Evolutionary conservation across 2,888 invertebrate species (phyloP).

Genomic region (Eupithecia abbreviata): DNA sequence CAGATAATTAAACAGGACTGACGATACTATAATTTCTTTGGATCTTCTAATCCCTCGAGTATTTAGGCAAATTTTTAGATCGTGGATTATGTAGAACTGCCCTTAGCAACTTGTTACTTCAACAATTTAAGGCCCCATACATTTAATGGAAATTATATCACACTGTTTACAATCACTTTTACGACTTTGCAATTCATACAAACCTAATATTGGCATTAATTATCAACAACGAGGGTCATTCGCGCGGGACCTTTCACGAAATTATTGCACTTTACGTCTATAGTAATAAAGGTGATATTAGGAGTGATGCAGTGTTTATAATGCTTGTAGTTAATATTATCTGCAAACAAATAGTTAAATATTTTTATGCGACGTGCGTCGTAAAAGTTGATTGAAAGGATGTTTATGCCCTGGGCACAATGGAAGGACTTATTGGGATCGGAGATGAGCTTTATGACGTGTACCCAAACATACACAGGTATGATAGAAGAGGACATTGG

Average conservation of each 20-base stretch:
- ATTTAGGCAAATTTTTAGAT: background rate
- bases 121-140: conserved; percentile 11
- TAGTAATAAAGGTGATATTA: conserved; percentile 49
- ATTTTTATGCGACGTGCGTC: conserved; percentile 79
- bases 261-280: conserved; percentile 41
- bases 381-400: conserved; percentile 80
- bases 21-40: background rate
- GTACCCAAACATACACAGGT: conserved; percentile 39
- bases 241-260: conserved; percentile 9
- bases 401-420: conserved; percentile 66
- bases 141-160: conserved; percentile 27
- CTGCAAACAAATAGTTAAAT: conserved; percentile 82
- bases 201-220: conserved; percentile 67
- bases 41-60: background rate
- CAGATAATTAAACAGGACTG: background rate
- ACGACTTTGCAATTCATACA: conserved; percentile 55
- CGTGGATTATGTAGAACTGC: background rate
- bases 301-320: conserved; percentile 38
- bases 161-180: conserved; percentile 42
- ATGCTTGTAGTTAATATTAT: conserved; percentile 73
- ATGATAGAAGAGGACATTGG: conserved; percentile 26
- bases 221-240: conserved; percentile 51
- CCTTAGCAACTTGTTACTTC: conserved; percentile 4
- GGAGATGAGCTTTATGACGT: conserved; percentile 47
- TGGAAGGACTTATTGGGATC: conserved; percentile 59